Conservation (phyloP, 2,888 invertebrate genomes). For the Philhelius pedissequus region DNA sequence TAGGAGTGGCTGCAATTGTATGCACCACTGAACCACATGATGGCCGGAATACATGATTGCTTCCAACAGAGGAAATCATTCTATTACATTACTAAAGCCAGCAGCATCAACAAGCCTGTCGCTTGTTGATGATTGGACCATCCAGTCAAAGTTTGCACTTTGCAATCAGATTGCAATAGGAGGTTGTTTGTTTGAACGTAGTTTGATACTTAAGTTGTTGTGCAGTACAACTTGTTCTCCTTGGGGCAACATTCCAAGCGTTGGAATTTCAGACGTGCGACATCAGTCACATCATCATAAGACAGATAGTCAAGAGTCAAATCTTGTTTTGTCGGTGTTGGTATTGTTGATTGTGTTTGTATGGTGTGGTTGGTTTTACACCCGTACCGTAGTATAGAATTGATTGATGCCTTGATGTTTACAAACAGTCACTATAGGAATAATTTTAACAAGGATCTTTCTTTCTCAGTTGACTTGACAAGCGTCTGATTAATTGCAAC, state of each 20-base stretch:
- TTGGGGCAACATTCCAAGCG: conserved; percentile 56
- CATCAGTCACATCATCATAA: conserved; percentile 32
- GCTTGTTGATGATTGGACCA: conserved; percentile 18
- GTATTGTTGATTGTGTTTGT: conserved; percentile 17
- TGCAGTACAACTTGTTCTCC: conserved; percentile 52
- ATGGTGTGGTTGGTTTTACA: conserved; percentile 24
- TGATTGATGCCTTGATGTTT: conserved; percentile 47
- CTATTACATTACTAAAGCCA: neutral
- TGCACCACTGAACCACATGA: conserved; percentile 50
- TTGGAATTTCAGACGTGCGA: conserved; percentile 59
- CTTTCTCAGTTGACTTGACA: conserved; percentile 26
- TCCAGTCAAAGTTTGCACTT: conserved; percentile 44
- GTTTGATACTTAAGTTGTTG: neutral
- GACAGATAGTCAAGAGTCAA: neutral
- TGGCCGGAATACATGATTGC: conserved; percentile 43
- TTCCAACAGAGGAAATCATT: neutral
- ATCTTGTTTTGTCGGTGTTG: conserved; percentile 50
- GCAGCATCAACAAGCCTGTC: neutral
- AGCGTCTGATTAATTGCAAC: conserved; percentile 59
- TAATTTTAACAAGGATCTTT: conserved; percentile 38
- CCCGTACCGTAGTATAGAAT: conserved; percentile 21
- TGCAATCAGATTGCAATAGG: conserved; percentile 49
- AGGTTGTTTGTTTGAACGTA: neutral
- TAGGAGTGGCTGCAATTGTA: conserved; percentile 55
- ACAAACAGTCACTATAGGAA: conserved; percentile 26